Evolutionary conservation across 2,888 invertebrate genomes (phyloP).

Genomic region (Philonicus albiceps): DNA sequence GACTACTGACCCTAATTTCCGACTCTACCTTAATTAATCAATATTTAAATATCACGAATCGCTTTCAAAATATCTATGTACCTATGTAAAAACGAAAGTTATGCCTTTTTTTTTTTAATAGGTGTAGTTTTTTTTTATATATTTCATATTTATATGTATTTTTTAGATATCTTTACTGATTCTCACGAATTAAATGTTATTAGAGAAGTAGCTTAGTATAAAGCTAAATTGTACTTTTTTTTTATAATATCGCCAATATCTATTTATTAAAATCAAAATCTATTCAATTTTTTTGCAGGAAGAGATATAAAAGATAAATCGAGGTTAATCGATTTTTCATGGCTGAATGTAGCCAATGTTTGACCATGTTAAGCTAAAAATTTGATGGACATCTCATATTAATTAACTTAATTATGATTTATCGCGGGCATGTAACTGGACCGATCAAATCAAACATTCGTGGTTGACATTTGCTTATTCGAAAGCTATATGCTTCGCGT

Average conservation of each 20-base stretch:
- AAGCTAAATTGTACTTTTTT: too few relatives aligned
- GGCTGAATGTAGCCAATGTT: not conserved
- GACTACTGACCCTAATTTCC: too few relatives aligned
- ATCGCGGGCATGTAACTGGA: not conserved
- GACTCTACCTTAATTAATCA: too few relatives aligned
- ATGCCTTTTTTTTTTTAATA: too few relatives aligned
- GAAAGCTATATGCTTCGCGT: not conserved
- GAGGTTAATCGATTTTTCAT: not conserved
- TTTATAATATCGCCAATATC: not conserved
- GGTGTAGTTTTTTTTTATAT: too few relatives aligned
- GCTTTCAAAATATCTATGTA: too few relatives aligned
- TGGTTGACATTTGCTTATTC: not conserved
- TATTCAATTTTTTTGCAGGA: not conserved
- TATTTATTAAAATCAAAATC: not conserved
- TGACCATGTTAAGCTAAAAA: not conserved
- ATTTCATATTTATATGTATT: too few relatives aligned
- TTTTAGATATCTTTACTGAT: too few relatives aligned
- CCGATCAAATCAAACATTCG: not conserved
- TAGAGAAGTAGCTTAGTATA: too few relatives aligned
- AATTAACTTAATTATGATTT: not conserved
- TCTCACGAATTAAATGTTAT: too few relatives aligned
- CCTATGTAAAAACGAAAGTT: too few relatives aligned
- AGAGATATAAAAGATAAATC: not conserved
- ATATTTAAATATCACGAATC: too few relatives aligned
- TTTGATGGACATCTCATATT: not conserved